Evolutionary conservation across 2,113 vertebrate species (phyloP), one percentile per base, ranked within the genome.

Genomic region (Cyanoramphus novaezelandiae): DNA sequence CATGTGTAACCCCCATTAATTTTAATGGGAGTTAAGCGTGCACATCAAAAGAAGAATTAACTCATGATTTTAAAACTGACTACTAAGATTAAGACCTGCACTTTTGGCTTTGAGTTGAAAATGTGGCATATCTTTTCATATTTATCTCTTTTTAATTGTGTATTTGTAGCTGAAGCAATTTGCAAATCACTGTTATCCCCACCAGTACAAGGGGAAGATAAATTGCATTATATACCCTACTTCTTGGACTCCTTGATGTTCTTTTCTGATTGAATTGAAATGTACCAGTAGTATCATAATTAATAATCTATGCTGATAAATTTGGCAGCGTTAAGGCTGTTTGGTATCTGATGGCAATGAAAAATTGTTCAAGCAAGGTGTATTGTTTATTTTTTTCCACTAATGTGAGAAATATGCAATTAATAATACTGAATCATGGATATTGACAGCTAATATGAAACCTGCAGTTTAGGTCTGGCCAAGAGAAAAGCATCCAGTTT

Each of bases 141-240:
- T 97, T 97, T 98, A 98, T 98, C 97, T 97, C 94, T 97, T 98
- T 98, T 98, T 98, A 98, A 98, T 98, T 98, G 98, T 98, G 97
- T 97, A 97, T 98, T 92, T 97, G 96, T 97, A 97, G 96, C 94
- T 94, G 93, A 98, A 96, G 97, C 95, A 98, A 98, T 98, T 98
- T 98, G 95, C 95, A 98, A 97, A 96, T 97, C 86, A 62, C 95
- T 98, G 97, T 97, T 98, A 96, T 97, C 97, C 95, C 96, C 97
- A 97, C 98, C 97, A 92, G 90, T 97, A 97, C 91, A 92, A 97
- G 97, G 94, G 97, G 95, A 97, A 97, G 97, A 97, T 96, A 96
- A 97, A 98, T 98, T 97, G 86, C 91, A 95, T 62, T 97, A 94
- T 96, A 97, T 95, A 96, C 94, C 88, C 95, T 87, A 96, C 92